These are phyloP conservation scores for Drosophila longiperda DNA, from an alignment of 2,888 invertebrate species.

Conservation along the genomic window DNA sequence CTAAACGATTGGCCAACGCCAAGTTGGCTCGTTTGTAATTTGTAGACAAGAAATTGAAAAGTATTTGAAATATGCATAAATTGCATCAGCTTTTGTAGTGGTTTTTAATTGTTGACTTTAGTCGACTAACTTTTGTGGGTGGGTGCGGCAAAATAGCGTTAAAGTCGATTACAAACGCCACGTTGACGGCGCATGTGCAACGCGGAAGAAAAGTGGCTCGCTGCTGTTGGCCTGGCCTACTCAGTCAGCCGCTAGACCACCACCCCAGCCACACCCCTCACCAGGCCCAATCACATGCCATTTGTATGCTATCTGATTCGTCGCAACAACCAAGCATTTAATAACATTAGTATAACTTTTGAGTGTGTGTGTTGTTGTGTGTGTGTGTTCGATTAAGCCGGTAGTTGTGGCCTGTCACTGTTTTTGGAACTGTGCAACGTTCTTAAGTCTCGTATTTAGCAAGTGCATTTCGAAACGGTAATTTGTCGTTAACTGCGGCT, in stretches of 20 bases:
- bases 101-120: conserved; percentile 77
- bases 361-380: neutral
- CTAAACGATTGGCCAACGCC: conserved; percentile 48
- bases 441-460: conserved; percentile 70
- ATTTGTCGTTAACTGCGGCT: conserved; percentile 73
- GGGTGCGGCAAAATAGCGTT: conserved; percentile 63
- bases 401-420: conserved; percentile 24
- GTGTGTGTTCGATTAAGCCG: conserved; percentile 39
- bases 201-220: conserved; percentile 78
- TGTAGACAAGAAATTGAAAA: conserved; percentile 62
- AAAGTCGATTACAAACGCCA: conserved; percentile 12
- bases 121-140: conserved; percentile 71
- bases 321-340: conserved; percentile 42
- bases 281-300: conserved; percentile 57
- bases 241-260: conserved; percentile 29
- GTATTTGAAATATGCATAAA: conserved; percentile 76
- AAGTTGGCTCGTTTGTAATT: conserved; percentile 54
- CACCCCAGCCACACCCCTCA: conserved; percentile 26
- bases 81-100: conserved; percentile 69
- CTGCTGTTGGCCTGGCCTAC: conserved; percentile 9
- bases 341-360: conserved; percentile 4
- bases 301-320: conserved; percentile 74
- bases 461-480: conserved; percentile 76
- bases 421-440: conserved; percentile 64
- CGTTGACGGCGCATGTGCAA: conserved; percentile 67